Evolutionary conservation across 1,140 invertebrate genomes (phyloP).

Genomic region (Idris sp.): DNA sequence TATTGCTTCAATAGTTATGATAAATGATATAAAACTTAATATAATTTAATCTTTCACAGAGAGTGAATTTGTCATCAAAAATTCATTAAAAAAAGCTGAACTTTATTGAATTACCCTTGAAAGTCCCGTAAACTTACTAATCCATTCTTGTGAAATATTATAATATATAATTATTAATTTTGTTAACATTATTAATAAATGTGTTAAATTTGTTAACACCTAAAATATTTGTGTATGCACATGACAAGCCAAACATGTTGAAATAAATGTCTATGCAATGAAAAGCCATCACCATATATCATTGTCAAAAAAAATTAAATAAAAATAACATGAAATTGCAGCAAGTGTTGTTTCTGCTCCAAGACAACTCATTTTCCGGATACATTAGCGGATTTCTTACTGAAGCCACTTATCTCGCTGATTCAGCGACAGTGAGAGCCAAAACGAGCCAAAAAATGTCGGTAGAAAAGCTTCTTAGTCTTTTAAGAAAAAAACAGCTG

Average conservation of each 20-base stretch:
- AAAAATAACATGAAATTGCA: constrained; percentile 4
- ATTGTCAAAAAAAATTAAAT: no score
- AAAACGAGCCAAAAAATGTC: constrained; percentile 32
- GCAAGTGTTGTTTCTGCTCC: background rate
- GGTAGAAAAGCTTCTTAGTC: constrained; percentile 17
- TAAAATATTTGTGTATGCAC: no score
- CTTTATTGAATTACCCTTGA: no score
- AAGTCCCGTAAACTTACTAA: no score
- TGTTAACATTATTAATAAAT: no score
- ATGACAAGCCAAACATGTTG: no score
- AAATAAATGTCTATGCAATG: no score
- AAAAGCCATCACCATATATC: no score
- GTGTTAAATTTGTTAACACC: no score
- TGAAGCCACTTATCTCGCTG: constrained; percentile 47
- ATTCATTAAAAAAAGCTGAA: no score
- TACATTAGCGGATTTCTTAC: constrained; percentile 47
- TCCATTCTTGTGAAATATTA: no score
- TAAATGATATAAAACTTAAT: constrained; percentile 30
- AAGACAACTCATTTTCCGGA: constrained; percentile 40
- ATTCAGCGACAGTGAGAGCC: constrained; percentile 13
- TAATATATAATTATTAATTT: no score
- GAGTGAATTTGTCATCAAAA: constrained; percentile 14
- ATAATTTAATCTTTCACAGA: constrained; percentile 24
- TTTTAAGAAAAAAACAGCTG: constrained; percentile 25
- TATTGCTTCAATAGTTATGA: constrained; percentile 21